Percentiles rank a stretch among this genome's conserved stretches.
phyloP scores from a whole-genome alignment of 2,888 invertebrate species.

The Tigriopus californicus region DNA sequence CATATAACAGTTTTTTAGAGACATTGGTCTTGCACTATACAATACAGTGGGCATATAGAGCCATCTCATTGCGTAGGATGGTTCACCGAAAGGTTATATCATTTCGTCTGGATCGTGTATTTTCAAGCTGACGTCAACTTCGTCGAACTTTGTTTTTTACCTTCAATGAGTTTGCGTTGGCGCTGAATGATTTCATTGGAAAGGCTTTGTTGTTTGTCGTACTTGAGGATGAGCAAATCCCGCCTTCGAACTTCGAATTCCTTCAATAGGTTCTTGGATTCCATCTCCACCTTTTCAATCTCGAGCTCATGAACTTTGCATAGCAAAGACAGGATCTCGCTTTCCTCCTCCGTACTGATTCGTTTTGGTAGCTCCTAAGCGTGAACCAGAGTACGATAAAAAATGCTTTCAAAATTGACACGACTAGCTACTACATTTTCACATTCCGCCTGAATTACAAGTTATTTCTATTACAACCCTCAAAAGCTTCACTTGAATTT shows the following conservation, averaged over 20 bases:
- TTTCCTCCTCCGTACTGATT: constrained; percentile 68
- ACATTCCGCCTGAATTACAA: too few relatives aligned
- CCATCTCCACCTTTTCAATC: constrained; percentile 73
- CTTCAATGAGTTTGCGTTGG: constrained; percentile 65
- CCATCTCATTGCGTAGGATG: neutral
- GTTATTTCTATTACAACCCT: too few relatives aligned
- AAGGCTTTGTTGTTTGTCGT: constrained; percentile 61
- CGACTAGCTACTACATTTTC: neutral
- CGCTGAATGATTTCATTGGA: constrained; percentile 80
- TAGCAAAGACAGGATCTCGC: constrained; percentile 66
- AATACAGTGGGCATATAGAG: neutral
- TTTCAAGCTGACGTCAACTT: neutral
- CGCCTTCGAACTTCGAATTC: constrained; percentile 67
- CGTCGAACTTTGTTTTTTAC: constrained; percentile 28
- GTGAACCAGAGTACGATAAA: neutral
- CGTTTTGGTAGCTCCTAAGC: constrained; percentile 59
- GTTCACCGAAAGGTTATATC: neutral
- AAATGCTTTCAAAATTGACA: constrained; percentile 14
- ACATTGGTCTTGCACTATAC: too few relatives aligned
- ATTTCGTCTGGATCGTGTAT: neutral
- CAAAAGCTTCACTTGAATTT: too few relatives aligned
- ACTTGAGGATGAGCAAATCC: constrained; percentile 59
- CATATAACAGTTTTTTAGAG: too few relatives aligned
- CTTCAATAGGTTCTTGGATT: constrained; percentile 62
- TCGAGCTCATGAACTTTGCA: constrained; percentile 83